Conservation (phyloP, 1,140 invertebrate species). For the Orchesella cincta region DNA sequence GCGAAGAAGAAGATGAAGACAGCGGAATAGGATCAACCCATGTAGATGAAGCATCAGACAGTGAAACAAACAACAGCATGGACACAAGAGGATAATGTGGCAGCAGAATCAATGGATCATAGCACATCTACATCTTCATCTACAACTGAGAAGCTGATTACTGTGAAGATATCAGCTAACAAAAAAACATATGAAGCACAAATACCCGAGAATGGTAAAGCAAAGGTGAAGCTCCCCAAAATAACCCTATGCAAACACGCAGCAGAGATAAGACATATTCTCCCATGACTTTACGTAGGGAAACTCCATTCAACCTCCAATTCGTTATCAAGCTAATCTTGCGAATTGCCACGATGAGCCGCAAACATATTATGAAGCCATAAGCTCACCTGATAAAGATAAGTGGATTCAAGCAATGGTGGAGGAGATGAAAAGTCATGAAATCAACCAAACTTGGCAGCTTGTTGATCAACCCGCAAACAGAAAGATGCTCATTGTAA, state of each 20-base stretch:
- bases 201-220: too few species aligned
- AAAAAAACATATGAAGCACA: neutral
- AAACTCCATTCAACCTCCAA: too few species aligned
- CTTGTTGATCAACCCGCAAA: neutral
- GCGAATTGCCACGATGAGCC: neutral
- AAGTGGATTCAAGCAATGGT: conserved; percentile 44
- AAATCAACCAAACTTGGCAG: conserved; percentile 36
- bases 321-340: neutral
- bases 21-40: neutral
- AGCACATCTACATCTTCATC: too few species aligned
- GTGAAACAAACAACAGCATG: too few species aligned
- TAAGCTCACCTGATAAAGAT: conserved; percentile 36
- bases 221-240: neutral
- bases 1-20: neutral
- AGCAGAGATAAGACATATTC: neutral
- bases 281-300: neutral
- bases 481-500: conserved; percentile 15
- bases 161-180: too few species aligned
- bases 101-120: too few species aligned
- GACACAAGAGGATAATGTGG: too few species aligned
- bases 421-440: conserved; percentile 42
- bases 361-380: conserved; percentile 34
- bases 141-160: too few species aligned
- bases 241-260: neutral
- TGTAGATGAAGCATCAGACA: too few species aligned